A percentile compares a stretch with the other conserved stretches of the same genome.
Conservation (phyloP, 2,113 vertebrate species). For the Archilochus colubris region DNA sequence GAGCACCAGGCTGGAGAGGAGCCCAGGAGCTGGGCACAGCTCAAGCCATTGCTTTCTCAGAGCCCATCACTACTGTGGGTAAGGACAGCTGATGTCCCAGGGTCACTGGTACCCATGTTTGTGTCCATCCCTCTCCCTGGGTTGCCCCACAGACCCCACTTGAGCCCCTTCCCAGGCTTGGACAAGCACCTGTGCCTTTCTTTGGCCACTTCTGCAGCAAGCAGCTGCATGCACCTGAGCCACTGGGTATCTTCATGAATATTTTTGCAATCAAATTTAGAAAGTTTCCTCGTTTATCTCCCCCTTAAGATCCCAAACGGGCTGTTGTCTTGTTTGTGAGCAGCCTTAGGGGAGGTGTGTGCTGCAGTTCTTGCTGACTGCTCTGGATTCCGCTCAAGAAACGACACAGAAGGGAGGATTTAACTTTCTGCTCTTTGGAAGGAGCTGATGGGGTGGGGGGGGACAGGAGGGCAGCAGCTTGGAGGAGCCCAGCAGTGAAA, state of each 20-base stretch:
- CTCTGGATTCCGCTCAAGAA: not conserved
- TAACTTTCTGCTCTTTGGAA: not conserved
- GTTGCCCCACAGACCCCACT: not conserved
- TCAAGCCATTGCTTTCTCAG: not conserved
- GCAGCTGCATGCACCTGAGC: not conserved
- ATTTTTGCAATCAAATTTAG: not conserved
- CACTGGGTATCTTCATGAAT: not conserved
- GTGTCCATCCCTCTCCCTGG: not conserved
- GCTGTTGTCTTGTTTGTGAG: not conserved
- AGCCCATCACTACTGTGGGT: fast-evolving
- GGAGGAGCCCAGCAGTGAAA: not conserved
- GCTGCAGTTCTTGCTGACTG: slow-evolving; percentile 10
- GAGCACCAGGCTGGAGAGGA: not conserved
- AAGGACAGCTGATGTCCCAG: not conserved
- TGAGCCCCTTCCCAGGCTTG: not conserved
- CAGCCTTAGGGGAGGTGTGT: not conserved
- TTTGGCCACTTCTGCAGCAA: not conserved
- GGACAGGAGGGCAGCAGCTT: not conserved
- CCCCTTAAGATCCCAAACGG: not conserved
- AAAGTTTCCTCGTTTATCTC: slow-evolving; percentile 26
- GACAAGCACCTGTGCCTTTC: fast-evolving
- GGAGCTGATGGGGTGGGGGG: not conserved
- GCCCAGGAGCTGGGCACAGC: fast-evolving
- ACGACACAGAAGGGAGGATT: not conserved
- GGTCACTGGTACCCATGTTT: not conserved